A percentile compares a stretch with the other conserved stretches of the same genome.
These are phyloP conservation scores for Streptopelia turtur DNA, from an alignment of 2,797 vertebrate genomes.

Conservation along the genomic window DNA sequence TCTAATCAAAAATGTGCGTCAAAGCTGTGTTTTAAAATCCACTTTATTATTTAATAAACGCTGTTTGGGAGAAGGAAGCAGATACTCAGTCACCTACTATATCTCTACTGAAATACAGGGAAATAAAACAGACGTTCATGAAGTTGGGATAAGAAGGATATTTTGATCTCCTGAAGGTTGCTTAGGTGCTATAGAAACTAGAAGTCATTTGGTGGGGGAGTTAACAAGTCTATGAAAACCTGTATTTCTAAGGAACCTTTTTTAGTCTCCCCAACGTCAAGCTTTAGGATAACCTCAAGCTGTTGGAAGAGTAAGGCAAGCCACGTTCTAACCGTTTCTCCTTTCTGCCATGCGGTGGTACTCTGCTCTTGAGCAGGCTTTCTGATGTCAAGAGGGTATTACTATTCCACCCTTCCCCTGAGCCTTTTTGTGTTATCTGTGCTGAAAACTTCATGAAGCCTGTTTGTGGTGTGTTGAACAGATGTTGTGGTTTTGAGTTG, in stretches of 20 bases:
- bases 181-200: neutral
- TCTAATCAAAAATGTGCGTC: conserved; percentile 44
- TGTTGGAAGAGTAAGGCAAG: neutral
- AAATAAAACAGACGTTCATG: conserved; percentile 25
- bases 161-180: neutral
- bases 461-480: neutral
- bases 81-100: neutral
- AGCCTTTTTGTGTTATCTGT: neutral
- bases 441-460: neutral
- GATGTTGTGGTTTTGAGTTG: neutral
- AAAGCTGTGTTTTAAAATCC: conserved; percentile 43
- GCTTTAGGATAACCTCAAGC: neutral
- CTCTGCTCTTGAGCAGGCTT: neutral
- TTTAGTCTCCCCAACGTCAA: neutral
- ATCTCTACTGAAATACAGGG: conserved; percentile 8
- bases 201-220: neutral
- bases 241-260: neutral
- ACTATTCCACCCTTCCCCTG: neutral
- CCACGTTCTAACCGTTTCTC: neutral
- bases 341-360: neutral
- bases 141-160: neutral
- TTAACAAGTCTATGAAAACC: neutral
- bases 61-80: neutral
- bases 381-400: neutral
- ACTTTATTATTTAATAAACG: conserved; percentile 50